These are phyloP conservation scores for Propithecus coquereli DNA, from an alignment of 2,113 vertebrate genomes.

Conservation along the genomic window DNA sequence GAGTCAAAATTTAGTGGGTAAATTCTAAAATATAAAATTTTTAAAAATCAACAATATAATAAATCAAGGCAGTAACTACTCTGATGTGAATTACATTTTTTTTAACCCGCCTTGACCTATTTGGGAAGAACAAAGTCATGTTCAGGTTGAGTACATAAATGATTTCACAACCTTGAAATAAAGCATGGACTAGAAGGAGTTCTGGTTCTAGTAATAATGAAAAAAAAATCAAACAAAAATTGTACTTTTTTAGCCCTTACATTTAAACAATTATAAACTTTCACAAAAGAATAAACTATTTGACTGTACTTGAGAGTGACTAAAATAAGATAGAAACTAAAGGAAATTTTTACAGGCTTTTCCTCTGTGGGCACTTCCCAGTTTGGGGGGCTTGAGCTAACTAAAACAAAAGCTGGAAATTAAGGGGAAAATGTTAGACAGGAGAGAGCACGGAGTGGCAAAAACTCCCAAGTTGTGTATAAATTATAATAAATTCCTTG, in stretches of 20 bases:
- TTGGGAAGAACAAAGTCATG: not conserved
- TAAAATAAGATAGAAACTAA: not conserved
- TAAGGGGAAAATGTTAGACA: not conserved
- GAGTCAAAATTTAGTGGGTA: not conserved
- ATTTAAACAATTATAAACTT: not conserved
- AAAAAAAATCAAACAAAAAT: not conserved
- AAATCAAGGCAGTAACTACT: not conserved
- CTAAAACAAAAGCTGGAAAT: not conserved
- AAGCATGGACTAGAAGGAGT: not conserved
- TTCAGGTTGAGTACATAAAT: not conserved
- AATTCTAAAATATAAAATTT: not conserved
- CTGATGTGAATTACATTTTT: not conserved
- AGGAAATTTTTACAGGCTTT: not conserved
- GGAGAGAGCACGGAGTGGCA: not conserved
- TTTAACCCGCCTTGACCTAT: not conserved
- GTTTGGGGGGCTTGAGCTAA: not conserved
- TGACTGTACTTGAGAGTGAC: not conserved
- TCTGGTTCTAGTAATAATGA: not conserved
- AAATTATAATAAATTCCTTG: not conserved
- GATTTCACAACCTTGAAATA: not conserved
- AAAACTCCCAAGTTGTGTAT: not conserved
- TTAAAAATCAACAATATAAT: not conserved
- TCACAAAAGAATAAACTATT: conserved; percentile 5
- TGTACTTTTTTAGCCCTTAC: not conserved
- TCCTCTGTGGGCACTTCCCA: not conserved